Evolutionary conservation across 2,113 vertebrate species (phyloP).

Genomic region (Neoarius graeffei): DNA sequence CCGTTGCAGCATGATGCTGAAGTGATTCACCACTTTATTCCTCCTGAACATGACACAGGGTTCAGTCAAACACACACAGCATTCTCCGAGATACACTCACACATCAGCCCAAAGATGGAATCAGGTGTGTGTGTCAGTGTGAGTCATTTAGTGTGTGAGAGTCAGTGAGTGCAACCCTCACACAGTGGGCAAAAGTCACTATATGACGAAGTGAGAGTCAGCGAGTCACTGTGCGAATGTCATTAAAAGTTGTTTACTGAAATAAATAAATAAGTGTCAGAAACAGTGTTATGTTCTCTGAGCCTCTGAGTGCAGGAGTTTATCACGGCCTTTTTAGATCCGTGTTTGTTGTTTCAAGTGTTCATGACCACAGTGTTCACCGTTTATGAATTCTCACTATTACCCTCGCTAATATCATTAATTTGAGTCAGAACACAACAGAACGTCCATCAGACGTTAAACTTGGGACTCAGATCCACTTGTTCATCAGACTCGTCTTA

Average conservation of each 20-base stretch:
- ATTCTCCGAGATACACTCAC: not conserved
- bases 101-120: not conserved
- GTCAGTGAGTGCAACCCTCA: no score
- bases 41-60: conserved; percentile 67
- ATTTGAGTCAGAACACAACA: not conserved
- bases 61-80: not conserved
- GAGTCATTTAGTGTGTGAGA: no score
- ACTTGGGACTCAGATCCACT: not conserved
- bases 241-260: no score
- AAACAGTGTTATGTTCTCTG: no score
- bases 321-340: no score
- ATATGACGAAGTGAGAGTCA: no score
- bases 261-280: no score
- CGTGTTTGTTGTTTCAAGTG: not conserved
- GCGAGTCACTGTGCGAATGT: no score
- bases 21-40: conserved; percentile 94
- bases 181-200: no score
- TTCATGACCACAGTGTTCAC: not conserved
- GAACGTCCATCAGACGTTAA: not conserved
- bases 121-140: not conserved
- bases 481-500: not conserved
- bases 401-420: not conserved
- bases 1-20: conserved; percentile 94
- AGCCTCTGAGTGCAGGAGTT: no score
- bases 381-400: not conserved